A percentile compares a stretch with the other conserved stretches of the same genome.
Evolutionary conservation across 2,797 vertebrate species (phyloP).

Genomic region (Mionectes olivaceus): DNA sequence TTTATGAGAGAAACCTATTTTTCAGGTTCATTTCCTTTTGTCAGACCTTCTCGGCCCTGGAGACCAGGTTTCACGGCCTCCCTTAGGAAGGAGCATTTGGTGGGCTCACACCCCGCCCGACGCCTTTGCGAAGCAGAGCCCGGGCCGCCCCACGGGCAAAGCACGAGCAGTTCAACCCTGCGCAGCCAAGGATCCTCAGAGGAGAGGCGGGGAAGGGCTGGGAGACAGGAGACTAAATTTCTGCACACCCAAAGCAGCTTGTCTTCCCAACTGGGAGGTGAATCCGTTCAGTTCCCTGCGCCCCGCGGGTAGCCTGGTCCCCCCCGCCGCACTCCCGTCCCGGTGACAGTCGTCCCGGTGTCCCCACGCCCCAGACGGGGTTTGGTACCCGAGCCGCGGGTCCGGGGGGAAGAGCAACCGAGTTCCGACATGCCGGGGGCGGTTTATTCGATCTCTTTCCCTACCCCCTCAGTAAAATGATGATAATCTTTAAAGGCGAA

Average conservation of each 20-base stretch:
- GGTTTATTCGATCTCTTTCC: neutral
- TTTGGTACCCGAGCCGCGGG: neutral
- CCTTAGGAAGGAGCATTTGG: neutral
- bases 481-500: neutral
- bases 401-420: fast-evolving
- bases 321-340: neutral
- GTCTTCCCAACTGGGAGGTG: neutral
- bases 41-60: neutral
- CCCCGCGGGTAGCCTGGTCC: too few relatives aligned
- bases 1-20: neutral
- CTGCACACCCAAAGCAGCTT: neutral
- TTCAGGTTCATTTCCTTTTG: neutral
- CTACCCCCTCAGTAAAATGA: fast-evolving
- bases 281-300: neutral
- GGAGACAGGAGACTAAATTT: fast-evolving
- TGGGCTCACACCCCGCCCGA: fast-evolving
- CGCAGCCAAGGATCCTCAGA: fast-evolving
- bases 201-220: neutral
- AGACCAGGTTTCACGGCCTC: neutral
- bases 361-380: neutral
- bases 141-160: fast-evolving
- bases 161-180: neutral
- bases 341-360: fast-evolving
- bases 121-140: neutral
- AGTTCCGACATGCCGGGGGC: fast-evolving